Base-by-base conservation (phyloP, 2,113 vertebrate species). In the Columbina picui region DNA sequence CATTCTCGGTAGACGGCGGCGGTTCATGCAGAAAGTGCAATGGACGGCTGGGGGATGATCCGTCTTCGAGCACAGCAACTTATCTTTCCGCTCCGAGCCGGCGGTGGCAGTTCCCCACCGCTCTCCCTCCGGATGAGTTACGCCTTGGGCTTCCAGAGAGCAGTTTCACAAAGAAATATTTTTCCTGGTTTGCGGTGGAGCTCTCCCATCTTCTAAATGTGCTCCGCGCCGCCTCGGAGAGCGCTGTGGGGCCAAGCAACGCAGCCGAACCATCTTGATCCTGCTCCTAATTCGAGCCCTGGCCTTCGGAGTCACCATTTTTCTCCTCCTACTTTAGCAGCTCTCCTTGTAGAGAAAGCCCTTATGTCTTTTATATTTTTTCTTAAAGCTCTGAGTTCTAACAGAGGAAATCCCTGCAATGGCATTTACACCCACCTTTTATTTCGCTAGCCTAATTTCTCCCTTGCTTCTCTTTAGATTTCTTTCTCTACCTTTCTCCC, bases 11-110 rank as follows among this genome's bases (percentile, higher is more conserved):
- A 94, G 94, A 50, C n/a, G 0, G 95, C 79, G 89, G 90, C 82
- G 64, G 88, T 75, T 95, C 56, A 89, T 88, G 88, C 86, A 80
- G 87, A 96, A 96, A 96, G 94, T 92, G 85, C 94, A 95, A 92
- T 87, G 93, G 90, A 90, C 25, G 61, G 79, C 95, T 93, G 83
- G 94, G 94, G 96, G 85, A 59, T 84, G 94, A 94, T 96, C 93
- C 0, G 30, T 96, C 80, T 90, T 90, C 3, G 4, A 92, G 69
- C 68, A 60, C 71, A 84, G 67, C 75, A 84, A 86, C 91, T 91
- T 57, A 60, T 94, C 84, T 91, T 89, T 30, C 84, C 34, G 11
- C 6, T 1, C 47, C 9, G 34, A 89, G 84, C 32, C 19, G 7
- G 89, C 18, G 0, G 6, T 89, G 93, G 84, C 93, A 83, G 70